phyloP scores from a whole-genome alignment of 2,888 invertebrate genomes.

The Hydraecia micacea region DNA sequence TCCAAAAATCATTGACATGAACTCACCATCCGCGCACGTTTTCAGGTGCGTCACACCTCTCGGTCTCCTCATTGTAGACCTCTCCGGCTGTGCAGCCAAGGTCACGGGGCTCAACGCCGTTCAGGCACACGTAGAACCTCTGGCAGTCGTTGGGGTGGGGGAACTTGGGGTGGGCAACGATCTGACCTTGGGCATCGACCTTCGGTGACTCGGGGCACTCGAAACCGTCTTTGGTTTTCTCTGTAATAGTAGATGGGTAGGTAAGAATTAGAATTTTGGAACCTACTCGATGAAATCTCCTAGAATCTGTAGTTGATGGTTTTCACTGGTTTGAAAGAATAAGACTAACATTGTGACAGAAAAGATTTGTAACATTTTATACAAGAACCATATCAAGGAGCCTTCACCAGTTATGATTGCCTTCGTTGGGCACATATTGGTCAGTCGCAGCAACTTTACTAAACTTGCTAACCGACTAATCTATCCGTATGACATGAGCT shows the following conservation, averaged over 20 bases:
- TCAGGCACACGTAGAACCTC: constrained; percentile 97
- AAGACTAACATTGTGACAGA: background rate
- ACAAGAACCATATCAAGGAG: no score
- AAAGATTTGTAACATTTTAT: background rate
- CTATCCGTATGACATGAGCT: background rate
- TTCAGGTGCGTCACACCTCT: constrained; percentile 97
- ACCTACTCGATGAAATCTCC: background rate
- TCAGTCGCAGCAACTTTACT: background rate
- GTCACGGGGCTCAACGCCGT: constrained; percentile 96
- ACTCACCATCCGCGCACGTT: constrained; percentile 97
- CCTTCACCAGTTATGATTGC: background rate
- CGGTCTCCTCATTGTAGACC: constrained; percentile 96
- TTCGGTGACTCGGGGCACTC: constrained; percentile 94
- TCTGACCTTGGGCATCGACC: constrained; percentile 92
- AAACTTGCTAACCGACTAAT: no score
- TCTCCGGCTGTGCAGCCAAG: constrained; percentile 96
- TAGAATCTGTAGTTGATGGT: background rate
- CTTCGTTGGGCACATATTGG: background rate
- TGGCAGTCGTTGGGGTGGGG: constrained; percentile 97
- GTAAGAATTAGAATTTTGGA: constrained; percentile 6
- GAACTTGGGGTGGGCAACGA: constrained; percentile 95
- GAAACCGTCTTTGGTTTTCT: constrained; percentile 95
- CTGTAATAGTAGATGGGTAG: constrained; percentile 81
- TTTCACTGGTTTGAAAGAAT: background rate
- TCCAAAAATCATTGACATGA: background rate